Base-by-base conservation (phyloP, 2,888 invertebrate genomes). In the Philhelius pedissequus region DNA sequence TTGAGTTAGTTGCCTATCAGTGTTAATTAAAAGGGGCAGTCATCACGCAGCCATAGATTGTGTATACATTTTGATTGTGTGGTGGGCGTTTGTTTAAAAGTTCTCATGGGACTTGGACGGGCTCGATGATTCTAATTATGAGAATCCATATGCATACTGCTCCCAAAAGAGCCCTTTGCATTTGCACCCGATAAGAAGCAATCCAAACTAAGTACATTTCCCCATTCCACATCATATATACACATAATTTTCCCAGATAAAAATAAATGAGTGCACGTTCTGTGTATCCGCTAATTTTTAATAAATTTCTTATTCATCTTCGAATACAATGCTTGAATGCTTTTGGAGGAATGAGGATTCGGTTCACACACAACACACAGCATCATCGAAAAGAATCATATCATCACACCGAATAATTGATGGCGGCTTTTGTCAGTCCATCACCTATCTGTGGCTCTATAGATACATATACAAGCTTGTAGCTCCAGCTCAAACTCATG, bases 101-200 rank as follows among this genome's bases (percentile, higher is more conserved):
- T 79, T 84, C 84, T 68, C 84, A 76, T 84, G 84, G 45, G 84
- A 84, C 80, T 25, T 54, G 69, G n/a, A 38, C n/a, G 38, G 38
- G n/a, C 62, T 56, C 48, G 25, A 8, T 13, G 45, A 69, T 64
- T 64, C 45, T 32, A 64, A 64, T 79, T 74, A 83, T 64, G 80
- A 70, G 76, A 75, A 70, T 38, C n/a, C 22, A 48, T 3, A 70
- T 38, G 11, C 22, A 48, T 3, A 76, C 58, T 75, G 69, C 64
- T 79, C 79, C 83, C 79, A 84, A 43, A n/a, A 80, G 84, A 48
- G 80, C 64, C 76, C 71, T 45, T 56, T 20, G 52, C 77, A 68
- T 77, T 82, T 77, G 82, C 84, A 84, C 75, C 84, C 84, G 84
- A 84, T 84, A 84, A 84, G 84, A 66, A 84, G 84, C 84, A 76